Base-by-base conservation (phyloP, 1,140 invertebrate species). In the Brachionus sp. region DNA sequence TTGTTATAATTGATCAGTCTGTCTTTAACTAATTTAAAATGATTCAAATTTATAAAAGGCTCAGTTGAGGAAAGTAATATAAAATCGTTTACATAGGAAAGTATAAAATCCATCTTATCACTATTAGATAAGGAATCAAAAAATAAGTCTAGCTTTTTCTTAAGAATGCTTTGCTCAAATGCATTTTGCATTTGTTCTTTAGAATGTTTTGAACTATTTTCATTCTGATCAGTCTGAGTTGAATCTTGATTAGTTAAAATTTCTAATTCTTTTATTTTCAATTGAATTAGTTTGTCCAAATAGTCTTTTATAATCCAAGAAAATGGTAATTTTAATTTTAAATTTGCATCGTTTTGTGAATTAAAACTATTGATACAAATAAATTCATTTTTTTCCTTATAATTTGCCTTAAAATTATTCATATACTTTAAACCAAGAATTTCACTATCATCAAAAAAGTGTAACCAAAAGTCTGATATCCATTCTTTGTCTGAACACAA, bases 261-360 rank as follows among this genome's bases (percentile, higher is more conserved):
- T 39, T 70, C 66, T 23, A 46, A 1, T 29, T 75, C 70, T 75
- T 75, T 75, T 50, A 75, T 46, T n/a, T 46, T 75, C 19, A 75
- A 46, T 25, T 75, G 39, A 35, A 19, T 75, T 16, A 75, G 29
- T 13, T 75, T 16, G 7, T 75, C 70, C 7, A 75, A 46, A 46
- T 75, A 44, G 16, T 44, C 39, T 75, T 75, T 75, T 29, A 75
- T 75, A 3, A 46, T 44, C 70, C 70, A 75, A 23, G 70, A 75
- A 29, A 75, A 75, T 75, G 70, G 70, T 5, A 75, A 46, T 46
- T 44, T 46, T 9, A 75, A 19, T 23, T 16, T 46, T 44, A 75
- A 75, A 25, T 75, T 25, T 75, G 7, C 7, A 46, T 75, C 2
- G 44, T 19, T 19, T 3, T 75, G 19, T 23, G 23, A 46, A 25